Conservation (phyloP, 1,140 invertebrate species). For the Eupeodes corollae region DNA sequence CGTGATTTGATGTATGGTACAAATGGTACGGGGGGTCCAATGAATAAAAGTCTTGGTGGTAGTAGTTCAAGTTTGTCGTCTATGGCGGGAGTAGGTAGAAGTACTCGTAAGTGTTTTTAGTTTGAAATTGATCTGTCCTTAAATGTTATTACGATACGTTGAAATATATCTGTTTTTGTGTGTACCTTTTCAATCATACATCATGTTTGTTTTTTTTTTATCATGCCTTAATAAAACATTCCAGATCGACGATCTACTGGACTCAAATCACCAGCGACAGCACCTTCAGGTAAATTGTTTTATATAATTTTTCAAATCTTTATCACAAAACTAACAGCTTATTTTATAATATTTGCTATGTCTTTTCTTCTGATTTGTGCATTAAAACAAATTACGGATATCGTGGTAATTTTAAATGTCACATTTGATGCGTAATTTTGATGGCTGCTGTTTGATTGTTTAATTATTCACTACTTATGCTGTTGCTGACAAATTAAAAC, state of each 20-base stretch:
- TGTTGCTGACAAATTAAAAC: too few relatives aligned
- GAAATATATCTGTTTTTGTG: not conserved
- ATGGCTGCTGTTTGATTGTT: too few relatives aligned
- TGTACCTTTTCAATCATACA: not conserved
- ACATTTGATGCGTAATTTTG: too few relatives aligned
- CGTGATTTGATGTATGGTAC: conserved; percentile 12
- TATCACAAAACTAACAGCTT: not conserved
- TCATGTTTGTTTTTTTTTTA: conserved; percentile 16
- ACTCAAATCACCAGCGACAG: conserved; percentile 5
- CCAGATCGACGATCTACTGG: conserved; percentile 1
- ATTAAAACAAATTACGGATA: not conserved
- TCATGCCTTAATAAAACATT: not conserved
- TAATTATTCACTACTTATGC: not conserved
- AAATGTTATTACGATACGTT: not conserved
- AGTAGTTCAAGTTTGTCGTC: conserved; percentile 10
- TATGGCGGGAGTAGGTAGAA: conserved; percentile 5
- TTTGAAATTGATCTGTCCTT: not conserved
- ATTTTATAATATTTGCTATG: too few relatives aligned
- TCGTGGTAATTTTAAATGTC: conserved; percentile 1
- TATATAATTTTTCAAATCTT: not conserved
- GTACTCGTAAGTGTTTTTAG: conserved; percentile 12
- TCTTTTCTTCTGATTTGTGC: not conserved
- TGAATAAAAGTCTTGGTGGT: conserved; percentile 9
- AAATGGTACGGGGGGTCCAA: conserved; percentile 4
- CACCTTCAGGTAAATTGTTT: conserved; percentile 6